Conservation (phyloP, 2,797 vertebrate species). For the Silurus aristotelis region DNA sequence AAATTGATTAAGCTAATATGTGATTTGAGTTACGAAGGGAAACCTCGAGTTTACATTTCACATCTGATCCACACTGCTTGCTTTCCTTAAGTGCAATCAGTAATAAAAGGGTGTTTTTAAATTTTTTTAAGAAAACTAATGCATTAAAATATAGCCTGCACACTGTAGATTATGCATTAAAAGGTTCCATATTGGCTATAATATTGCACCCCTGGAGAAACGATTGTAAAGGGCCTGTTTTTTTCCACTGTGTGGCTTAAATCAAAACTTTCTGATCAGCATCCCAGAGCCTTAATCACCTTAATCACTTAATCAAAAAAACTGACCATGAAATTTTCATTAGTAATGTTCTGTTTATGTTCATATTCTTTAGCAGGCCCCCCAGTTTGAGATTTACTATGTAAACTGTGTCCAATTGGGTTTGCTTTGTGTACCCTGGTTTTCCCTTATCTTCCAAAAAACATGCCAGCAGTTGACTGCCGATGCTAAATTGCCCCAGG, state of each 20-base stretch:
- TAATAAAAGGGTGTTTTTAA: not conserved
- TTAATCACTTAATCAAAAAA: too few relatives aligned
- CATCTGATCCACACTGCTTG: not conserved
- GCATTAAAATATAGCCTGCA: not conserved
- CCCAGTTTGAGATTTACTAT: not conserved
- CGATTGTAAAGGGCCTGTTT: not conserved
- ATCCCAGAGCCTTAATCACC: not conserved
- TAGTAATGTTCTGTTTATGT: not conserved
- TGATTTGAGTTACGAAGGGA: not conserved
- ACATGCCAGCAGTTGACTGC: not conserved
- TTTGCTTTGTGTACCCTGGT: not conserved
- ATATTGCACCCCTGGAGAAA: not conserved
- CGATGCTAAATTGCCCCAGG: not conserved
- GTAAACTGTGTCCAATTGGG: not conserved
- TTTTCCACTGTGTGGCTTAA: too few relatives aligned
- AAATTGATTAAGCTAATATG: not conserved
- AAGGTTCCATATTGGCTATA: not conserved
- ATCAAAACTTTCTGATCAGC: not conserved
- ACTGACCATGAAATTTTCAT: not conserved
- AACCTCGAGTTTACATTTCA: not conserved
- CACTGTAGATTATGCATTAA: not conserved
- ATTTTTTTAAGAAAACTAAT: not conserved
- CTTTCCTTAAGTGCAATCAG: not conserved
- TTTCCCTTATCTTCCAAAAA: not conserved
- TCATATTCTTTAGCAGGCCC: not conserved